Evolutionary conservation across 2,888 invertebrate species (phyloP).

Genomic region (Coenonympha arcania): DNA sequence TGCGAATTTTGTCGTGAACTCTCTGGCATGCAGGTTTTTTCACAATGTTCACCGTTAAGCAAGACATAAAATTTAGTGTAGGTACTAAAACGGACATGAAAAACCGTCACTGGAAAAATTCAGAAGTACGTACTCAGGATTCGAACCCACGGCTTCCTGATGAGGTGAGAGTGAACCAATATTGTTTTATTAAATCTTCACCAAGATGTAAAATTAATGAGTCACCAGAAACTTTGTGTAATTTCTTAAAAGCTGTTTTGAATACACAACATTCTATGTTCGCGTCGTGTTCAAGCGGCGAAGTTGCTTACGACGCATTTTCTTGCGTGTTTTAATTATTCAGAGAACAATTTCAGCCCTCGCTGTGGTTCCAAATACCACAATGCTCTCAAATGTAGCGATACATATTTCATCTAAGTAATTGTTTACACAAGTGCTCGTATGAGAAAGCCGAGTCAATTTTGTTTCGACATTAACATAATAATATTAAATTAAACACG

Average conservation of each 20-base stretch:
- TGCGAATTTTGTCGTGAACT: too few species aligned
- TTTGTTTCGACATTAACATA: constrained; percentile 8
- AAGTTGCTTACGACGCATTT: constrained; percentile 19
- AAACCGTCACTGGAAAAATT: too few species aligned
- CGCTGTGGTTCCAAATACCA: constrained; percentile 21
- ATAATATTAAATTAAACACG: too few species aligned
- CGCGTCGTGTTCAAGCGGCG: constrained; percentile 7
- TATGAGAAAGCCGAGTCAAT: constrained; percentile 11
- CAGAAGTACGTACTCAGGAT: too few species aligned
- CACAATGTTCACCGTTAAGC: too few species aligned
- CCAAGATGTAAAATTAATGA: background rate
- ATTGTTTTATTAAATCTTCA: too few species aligned
- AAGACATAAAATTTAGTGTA: too few species aligned
- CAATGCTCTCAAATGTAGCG: constrained; percentile 23
- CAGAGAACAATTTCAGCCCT: constrained; percentile 28
- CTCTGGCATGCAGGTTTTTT: too few species aligned
- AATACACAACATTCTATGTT: background rate
- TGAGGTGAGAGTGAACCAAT: too few species aligned
- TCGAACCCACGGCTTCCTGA: too few species aligned
- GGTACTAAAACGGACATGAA: too few species aligned
- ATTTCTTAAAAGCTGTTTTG: constrained; percentile 11
- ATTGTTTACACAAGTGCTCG: constrained; percentile 14
- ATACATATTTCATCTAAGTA: constrained; percentile 22
- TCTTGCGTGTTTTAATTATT: constrained; percentile 32
- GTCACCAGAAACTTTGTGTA: background rate